Evolutionary conservation across 2,113 vertebrate genomes (phyloP).

Genomic region (Excalfactoria chinensis): DNA sequence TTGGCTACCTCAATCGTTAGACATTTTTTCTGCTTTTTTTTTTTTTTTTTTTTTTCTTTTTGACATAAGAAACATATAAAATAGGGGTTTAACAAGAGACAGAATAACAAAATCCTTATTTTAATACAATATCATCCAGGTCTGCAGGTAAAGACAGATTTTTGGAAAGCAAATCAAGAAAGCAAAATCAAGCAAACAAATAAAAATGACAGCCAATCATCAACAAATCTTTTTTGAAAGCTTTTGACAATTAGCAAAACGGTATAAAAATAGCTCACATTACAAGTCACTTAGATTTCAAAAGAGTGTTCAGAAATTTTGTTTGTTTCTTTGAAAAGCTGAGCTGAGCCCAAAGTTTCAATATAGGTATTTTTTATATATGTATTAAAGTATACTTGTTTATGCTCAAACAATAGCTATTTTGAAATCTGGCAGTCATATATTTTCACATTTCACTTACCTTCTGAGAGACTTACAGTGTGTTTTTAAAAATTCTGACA

Average conservation of each 20-base stretch:
- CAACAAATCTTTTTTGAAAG: not conserved
- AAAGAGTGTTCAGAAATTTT: not conserved
- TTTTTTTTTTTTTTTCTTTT: not conserved
- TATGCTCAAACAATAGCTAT: not conserved
- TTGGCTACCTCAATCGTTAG: not conserved
- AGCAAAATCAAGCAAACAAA: not conserved
- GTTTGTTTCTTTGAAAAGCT: not conserved
- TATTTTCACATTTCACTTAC: conserved; percentile 23
- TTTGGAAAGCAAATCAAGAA: not conserved
- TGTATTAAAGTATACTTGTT: conserved; percentile 10
- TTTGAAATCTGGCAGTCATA: not conserved
- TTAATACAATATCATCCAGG: not conserved
- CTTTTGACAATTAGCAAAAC: not conserved
- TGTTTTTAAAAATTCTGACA: conserved; percentile 40
- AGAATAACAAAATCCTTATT: not conserved
- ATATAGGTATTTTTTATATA: not conserved
- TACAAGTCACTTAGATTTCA: not conserved
- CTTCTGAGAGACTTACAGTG: not conserved
- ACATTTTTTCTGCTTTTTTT: not conserved
- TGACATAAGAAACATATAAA: not conserved
- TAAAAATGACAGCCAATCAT: not conserved
- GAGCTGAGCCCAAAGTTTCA: not conserved
- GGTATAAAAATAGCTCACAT: not conserved
- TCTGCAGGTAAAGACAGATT: not conserved
- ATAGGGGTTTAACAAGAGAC: not conserved